These are phyloP conservation scores for Amphimedon queenslandica DNA, from an alignment of 37 sponge, comb jelly and placozoan species.

Conservation along the genomic window DNA sequence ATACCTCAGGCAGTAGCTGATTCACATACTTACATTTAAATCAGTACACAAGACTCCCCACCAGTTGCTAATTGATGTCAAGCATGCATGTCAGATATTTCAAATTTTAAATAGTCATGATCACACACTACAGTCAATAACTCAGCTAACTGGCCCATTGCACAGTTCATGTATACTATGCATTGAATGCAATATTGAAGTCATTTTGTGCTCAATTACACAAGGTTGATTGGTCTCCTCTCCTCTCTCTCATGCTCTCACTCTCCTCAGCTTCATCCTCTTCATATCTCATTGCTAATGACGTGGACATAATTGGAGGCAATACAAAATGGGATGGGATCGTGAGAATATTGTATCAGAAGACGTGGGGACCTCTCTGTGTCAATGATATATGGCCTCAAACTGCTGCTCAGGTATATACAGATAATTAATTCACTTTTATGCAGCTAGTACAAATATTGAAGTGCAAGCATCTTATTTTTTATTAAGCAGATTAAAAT, in stretches of 20 bases:
- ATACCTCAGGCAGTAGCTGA: too few relatives aligned
- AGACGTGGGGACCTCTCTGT: conserved; percentile 36
- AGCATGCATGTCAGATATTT: too few relatives aligned
- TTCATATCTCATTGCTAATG: too few relatives aligned
- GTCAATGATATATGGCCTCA: conserved; percentile 16
- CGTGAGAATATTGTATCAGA: conserved; percentile 24
- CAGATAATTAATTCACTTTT: conserved; percentile 5
- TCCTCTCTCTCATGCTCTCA: too few relatives aligned
- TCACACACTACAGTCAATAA: too few relatives aligned
- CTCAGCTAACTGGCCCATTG: too few relatives aligned
- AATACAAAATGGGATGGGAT: conserved; percentile 17
- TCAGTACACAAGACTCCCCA: too few relatives aligned
- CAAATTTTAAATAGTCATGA: too few relatives aligned
- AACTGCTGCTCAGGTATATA: conserved; percentile 19
- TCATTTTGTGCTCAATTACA: not conserved
- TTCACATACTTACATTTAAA: too few relatives aligned
- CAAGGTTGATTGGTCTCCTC: not conserved
- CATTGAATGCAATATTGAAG: not conserved
- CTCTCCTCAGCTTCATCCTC: too few relatives aligned
- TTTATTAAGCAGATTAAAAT: too few relatives aligned
- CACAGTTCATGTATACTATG: not conserved
- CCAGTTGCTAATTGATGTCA: too few relatives aligned
- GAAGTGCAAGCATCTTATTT: not conserved
- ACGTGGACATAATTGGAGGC: conserved; percentile 21
- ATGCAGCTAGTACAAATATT: not conserved